Evolutionary conservation across 2,797 vertebrate genomes (phyloP), one percentile per base, ranked within the genome.

Genomic region (Staurois parvus): DNA sequence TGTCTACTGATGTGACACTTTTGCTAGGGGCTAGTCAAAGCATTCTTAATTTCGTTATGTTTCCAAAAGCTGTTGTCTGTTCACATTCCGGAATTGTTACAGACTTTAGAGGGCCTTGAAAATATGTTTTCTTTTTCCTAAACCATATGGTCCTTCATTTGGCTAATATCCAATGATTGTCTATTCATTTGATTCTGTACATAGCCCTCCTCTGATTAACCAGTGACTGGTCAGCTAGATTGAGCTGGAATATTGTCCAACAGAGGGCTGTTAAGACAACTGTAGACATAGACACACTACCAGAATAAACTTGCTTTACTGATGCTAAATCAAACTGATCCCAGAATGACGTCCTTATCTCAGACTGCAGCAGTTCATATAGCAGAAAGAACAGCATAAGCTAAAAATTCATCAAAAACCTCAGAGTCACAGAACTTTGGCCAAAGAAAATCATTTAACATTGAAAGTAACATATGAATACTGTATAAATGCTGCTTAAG

Each of bases 281-380:
- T 69, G 32, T 32, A 74, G 40, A 74, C 30, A 76, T 28, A 69
- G 64, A 56, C 66, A 81, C 52, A 42, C 84, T 76, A 69, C 29
- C 11, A 81, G 45, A 72, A 80, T 69, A 85, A 85, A 81, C 62
- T 42, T 75, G 42, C 78, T 69, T 75, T 85, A 75, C 72, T 62
- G 72, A 42, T 26, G 67, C 67, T 70, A 81, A 76, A 76, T 64
- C 45, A 48, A 81, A 64, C 26, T 42, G 32, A 70, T 76, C 37
- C 32, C 48, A 81, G 72, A 76, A 76, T 69, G 19, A n/a, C 28
- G 32, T 69, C n/a, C 29, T 76, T 76, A 70, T 81, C 72, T 42
- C 75, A 26, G 56, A 34, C n/a, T 76, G 29, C 62, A 81, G 67
- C 45, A 68, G 66, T 70, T 74, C 28, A 67, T 56, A 67, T 11